phyloP scores from a whole-genome alignment of 2,113 vertebrate genomes.

The Spizaetus ornatus region DNA sequence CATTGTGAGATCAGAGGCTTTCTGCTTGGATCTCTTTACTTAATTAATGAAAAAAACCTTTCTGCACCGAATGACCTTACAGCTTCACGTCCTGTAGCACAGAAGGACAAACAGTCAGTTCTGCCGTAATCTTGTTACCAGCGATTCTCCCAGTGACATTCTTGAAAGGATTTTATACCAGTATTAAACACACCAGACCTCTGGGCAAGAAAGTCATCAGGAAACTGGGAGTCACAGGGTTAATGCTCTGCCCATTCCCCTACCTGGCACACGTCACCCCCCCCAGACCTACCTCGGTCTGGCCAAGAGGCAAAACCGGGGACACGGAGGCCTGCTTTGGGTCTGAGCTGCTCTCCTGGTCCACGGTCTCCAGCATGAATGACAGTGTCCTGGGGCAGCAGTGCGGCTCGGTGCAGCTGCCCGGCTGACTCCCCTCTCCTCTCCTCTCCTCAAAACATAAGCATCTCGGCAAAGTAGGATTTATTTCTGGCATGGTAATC shows the following conservation, averaged over 20 bases:
- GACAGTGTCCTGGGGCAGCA: neutral
- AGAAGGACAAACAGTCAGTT: fast-evolving
- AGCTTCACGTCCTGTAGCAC: neutral
- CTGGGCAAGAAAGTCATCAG: neutral
- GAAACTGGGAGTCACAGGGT: neutral
- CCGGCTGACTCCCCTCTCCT: neutral
- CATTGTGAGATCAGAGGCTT: neutral
- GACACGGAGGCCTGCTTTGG: neutral
- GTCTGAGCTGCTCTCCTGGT: neutral
- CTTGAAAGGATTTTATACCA: neutral
- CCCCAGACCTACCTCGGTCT: fast-evolving
- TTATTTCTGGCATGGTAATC: neutral
- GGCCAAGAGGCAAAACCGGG: neutral
- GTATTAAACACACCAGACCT: neutral
- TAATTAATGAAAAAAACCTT: neutral
- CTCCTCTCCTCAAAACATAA: neutral
- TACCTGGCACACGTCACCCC: too few relatives aligned
- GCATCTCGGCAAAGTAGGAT: neutral
- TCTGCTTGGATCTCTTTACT: neutral
- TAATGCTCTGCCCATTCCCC: fast-evolving
- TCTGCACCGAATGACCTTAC: neutral
- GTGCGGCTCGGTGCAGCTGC: fast-evolving
- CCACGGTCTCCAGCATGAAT: fast-evolving
- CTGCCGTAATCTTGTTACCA: neutral
- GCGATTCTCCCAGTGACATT: fast-evolving